phyloP scores from a whole-genome alignment of 2,797 vertebrate species.

The Tinamus major region DNA sequence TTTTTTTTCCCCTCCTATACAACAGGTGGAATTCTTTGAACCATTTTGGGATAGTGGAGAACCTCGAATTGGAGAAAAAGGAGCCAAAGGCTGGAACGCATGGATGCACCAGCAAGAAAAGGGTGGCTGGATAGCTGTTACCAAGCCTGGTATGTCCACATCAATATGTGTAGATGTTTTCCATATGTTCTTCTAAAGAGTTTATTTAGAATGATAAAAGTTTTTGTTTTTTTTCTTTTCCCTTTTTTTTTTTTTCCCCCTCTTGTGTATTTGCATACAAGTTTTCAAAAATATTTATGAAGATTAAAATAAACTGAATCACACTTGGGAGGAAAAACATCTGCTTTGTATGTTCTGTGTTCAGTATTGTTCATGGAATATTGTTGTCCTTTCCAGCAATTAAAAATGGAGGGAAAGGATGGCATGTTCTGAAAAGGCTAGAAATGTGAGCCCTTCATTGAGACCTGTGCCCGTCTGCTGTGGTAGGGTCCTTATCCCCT shows the following conservation, averaged over 20 bases:
- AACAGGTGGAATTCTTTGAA: constrained; percentile 96
- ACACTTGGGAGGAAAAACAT: not conserved
- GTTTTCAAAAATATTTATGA: not conserved
- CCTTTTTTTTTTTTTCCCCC: not conserved
- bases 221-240: not conserved
- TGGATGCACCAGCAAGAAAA: constrained; percentile 97
- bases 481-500: not conserved
- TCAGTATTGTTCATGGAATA: not conserved
- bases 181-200: not conserved
- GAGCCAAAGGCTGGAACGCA: constrained; percentile 91
- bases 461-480: accelerated
- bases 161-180: accelerated
- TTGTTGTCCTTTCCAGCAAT: not conserved
- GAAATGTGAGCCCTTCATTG: not conserved
- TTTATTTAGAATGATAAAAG: not conserved
- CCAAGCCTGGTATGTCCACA: constrained; percentile 80
- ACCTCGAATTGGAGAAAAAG: constrained; percentile 90
- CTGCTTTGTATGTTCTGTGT: not conserved
- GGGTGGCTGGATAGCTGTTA: constrained; percentile 91
- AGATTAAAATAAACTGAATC: not conserved
- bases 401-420: not conserved
- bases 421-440: not conserved
- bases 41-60: constrained; percentile 98
- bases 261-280: not conserved
- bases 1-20: not conserved